A percentile compares a stretch with the other conserved stretches of the same genome.
These are phyloP conservation scores for Poeciliopsis occidentalis DNA, from an alignment of 2,113 vertebrate species.

Conservation along the genomic window DNA sequence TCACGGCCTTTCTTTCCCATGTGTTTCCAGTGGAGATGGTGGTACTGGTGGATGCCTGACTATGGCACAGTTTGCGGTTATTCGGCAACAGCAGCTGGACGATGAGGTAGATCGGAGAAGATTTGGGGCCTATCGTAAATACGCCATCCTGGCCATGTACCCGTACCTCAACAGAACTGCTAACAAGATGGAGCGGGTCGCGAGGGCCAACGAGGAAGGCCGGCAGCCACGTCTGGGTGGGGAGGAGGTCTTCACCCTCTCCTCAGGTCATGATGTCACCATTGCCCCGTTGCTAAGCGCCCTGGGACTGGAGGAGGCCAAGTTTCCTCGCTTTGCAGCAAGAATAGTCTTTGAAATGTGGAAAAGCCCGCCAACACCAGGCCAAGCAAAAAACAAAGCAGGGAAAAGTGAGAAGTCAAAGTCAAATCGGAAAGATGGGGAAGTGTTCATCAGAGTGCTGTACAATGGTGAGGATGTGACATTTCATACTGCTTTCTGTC, in stretches of 20 bases:
- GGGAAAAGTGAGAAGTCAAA: constrained; percentile 47
- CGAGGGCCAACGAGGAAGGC: constrained; percentile 67
- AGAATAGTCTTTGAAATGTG: constrained; percentile 95
- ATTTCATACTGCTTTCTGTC: constrained; percentile 92
- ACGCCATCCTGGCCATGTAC: constrained; percentile 88
- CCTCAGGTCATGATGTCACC: constrained; percentile 94
- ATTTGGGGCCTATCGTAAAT: constrained; percentile 87
- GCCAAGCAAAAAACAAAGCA: constrained; percentile 29
- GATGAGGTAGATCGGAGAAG: constrained; percentile 88
- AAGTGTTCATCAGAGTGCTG: constrained; percentile 87
- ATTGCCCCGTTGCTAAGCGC: constrained; percentile 93
- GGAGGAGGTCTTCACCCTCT: constrained; percentile 86
- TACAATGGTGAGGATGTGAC: constrained; percentile 95
- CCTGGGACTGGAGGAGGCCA: constrained; percentile 88
- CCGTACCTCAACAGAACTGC: constrained; percentile 92
- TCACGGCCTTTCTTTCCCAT: constrained; percentile 91
- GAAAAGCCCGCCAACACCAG: constrained; percentile 77
- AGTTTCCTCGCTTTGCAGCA: constrained; percentile 94
- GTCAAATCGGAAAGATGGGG: constrained; percentile 52
- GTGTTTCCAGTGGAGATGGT: constrained; percentile 56
- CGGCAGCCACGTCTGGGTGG: constrained; percentile 71
- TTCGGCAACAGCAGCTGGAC: constrained; percentile 91
- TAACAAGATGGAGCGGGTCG: constrained; percentile 83
- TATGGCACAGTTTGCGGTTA: constrained; percentile 88
- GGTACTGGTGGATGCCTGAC: constrained; percentile 82